Evolutionary conservation across 2,113 vertebrate species (phyloP).

Genomic region (Caranx melampygus): DNA sequence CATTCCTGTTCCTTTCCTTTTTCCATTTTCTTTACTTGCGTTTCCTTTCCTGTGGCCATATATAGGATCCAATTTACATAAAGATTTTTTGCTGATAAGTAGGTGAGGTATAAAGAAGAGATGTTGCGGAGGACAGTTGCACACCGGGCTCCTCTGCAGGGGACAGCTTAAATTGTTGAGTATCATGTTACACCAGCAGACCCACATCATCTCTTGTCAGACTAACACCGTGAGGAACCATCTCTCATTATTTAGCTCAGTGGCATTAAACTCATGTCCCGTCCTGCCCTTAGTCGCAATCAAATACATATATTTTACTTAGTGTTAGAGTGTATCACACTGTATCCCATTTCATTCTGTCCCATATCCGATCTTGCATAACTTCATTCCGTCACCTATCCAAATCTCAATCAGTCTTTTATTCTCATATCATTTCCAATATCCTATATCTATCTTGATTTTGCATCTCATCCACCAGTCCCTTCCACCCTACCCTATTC

Average conservation of each 20-base stretch:
- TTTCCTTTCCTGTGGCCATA: constrained; percentile 7
- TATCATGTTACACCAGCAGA: not conserved
- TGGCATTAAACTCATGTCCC: not conserved
- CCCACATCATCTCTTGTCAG: not conserved
- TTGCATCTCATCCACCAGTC: too few relatives aligned
- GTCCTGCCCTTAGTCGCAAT: not conserved
- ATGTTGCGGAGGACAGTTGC: not conserved
- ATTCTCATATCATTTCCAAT: not conserved
- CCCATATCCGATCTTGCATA: not conserved
- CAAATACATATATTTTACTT: too few relatives aligned
- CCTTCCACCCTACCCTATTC: not conserved
- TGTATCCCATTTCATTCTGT: not conserved
- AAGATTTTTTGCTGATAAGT: constrained; percentile 34
- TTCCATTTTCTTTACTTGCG: not conserved
- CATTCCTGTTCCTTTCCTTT: not conserved
- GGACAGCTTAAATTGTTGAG: not conserved
- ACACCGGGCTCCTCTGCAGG: not conserved
- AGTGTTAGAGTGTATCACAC: not conserved
- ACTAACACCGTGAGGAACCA: not conserved
- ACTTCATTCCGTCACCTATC: not conserved
- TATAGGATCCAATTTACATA: constrained; percentile 26
- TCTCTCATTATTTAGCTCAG: not conserved
- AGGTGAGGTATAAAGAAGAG: constrained; percentile 36
- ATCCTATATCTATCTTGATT: too few relatives aligned
- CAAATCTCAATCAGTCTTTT: not conserved